Evolutionary conservation across 2,113 vertebrate species (phyloP), one percentile per base, ranked within the genome.

Genomic region (Microcebus murinus): DNA sequence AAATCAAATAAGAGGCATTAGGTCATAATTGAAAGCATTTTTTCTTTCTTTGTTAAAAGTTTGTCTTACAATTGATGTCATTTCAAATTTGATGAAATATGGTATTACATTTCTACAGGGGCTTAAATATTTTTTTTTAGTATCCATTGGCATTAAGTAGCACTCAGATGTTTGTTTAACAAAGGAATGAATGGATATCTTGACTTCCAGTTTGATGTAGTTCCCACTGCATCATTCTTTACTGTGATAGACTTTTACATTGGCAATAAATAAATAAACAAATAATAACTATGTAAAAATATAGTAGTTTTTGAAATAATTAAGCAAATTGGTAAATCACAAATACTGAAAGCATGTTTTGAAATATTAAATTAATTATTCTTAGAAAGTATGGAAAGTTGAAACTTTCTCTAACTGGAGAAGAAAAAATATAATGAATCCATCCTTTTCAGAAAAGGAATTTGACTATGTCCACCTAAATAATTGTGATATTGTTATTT

Each of bases 21-120:
- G 81, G 48, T 96, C 57, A 87, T 87, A 74, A 90, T 70, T 94
- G 42, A 96, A 90, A 94, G 27, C 85, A 77, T 84, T 96, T 95
- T 97, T 83, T 80, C 71, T 63, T 89, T 91, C n/a, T 57, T 90
- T 94, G 45, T 59, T 84, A 81, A 94, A 15, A 87, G 65, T 95
- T 90, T 76, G 48, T 70, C 39, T 96, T 83, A 85, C 8, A 23
- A 67, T 76, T 65, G 57, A 71, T 97, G 55, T 65, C 25, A 79
- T 87, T 89, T 87, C 67, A 77, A 42, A 96, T 96, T 94, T 83
- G 61, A 85, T 95, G 34, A 95, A 85, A 80, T 65, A 29, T 18
- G 57, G 23, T 71, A 34, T 63, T 45, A 45, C 83, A 39, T 91
- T 95, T 93, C 88, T 94, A 84, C 39, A 9, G 18, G 12, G 36